Evolutionary conservation across 1,140 invertebrate genomes (phyloP).

Genomic region (Scaptodrosophila lebanonensis): DNA sequence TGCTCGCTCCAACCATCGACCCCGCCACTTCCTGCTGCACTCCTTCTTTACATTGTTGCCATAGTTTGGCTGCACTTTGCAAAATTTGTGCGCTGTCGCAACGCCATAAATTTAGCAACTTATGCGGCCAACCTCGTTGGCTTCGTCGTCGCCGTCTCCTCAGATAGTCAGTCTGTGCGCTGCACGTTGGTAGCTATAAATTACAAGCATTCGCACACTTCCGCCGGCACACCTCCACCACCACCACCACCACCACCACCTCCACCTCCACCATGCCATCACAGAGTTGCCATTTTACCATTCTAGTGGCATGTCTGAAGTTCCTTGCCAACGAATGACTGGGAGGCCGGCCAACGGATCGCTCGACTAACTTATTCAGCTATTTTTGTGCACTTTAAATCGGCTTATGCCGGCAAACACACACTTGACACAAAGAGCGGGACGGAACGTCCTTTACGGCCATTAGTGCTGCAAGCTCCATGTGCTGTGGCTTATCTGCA

Average conservation of each 20-base stretch:
- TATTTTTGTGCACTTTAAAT: constrained; percentile 68
- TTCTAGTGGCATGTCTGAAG: constrained; percentile 35
- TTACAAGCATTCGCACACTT: constrained; percentile 72
- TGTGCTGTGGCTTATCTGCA: no score
- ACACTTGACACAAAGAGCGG: no score
- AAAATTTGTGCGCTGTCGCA: constrained; percentile 59
- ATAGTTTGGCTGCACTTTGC: constrained; percentile 35
- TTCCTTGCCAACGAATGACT: constrained; percentile 41
- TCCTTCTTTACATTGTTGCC: constrained; percentile 31
- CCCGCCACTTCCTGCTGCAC: constrained; percentile 14
- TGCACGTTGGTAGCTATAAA: constrained; percentile 41
- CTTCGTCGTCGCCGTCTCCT: neutral
- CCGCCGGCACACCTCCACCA: constrained; percentile 31
- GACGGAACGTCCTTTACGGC: no score
- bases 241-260: no score
- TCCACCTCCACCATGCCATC: neutral
- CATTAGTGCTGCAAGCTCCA: no score
- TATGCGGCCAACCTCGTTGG: constrained; percentile 57
- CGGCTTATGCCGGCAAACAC: constrained; percentile 66
- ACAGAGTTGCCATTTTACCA: constrained; percentile 7
- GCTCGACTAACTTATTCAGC: constrained; percentile 30
- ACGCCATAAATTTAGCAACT: constrained; percentile 65
- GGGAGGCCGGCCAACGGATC: no score
- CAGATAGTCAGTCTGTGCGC: neutral
- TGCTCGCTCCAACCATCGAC: constrained; percentile 22